These are phyloP conservation scores for Chalcosyrphus nemorum DNA, from an alignment of 2,888 invertebrate species.

Conservation along the genomic window DNA sequence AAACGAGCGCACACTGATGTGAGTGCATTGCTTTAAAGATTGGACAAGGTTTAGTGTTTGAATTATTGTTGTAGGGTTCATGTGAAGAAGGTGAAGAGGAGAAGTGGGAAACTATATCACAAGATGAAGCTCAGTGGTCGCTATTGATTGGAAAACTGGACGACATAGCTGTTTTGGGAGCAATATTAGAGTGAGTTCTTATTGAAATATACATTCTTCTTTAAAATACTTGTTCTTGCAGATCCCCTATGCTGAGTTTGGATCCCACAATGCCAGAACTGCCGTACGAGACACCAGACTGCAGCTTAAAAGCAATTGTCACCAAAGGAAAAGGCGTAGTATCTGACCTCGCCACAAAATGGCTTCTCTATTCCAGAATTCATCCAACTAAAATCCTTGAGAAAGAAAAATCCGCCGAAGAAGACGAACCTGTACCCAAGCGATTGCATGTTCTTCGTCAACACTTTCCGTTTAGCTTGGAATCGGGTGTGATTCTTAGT, in stretches of 20 bases:
- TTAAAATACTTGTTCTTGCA: slow-evolving; percentile 67
- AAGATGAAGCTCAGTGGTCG: slow-evolving; percentile 94
- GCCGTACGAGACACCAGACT: slow-evolving; percentile 83
- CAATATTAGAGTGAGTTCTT: slow-evolving; percentile 83
- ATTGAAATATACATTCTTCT: too few species aligned
- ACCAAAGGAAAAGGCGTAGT: slow-evolving; percentile 90
- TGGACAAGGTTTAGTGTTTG: not conserved
- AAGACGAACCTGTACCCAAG: slow-evolving; percentile 83
- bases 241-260: slow-evolving; percentile 76
- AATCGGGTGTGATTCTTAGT: slow-evolving; percentile 89
- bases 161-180: slow-evolving; percentile 90
- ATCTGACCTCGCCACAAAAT: slow-evolving; percentile 93
- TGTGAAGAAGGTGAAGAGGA: slow-evolving; percentile 84
- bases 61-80: slow-evolving; percentile 77
- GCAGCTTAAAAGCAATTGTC: slow-evolving; percentile 87
- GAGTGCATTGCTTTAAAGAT: not conserved
- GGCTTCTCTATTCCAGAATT: slow-evolving; percentile 90
- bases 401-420: slow-evolving; percentile 30
- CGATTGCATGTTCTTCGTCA: slow-evolving; percentile 86
- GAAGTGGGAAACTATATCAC: slow-evolving; percentile 91
- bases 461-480: slow-evolving; percentile 94
- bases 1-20: slow-evolving; percentile 77
- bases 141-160: slow-evolving; percentile 93
- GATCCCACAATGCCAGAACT: slow-evolving; percentile 83
- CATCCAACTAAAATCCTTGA: slow-evolving; percentile 85